Conservation (phyloP, 2,113 vertebrate genomes). For the Xiphophorus hellerii region DNA sequence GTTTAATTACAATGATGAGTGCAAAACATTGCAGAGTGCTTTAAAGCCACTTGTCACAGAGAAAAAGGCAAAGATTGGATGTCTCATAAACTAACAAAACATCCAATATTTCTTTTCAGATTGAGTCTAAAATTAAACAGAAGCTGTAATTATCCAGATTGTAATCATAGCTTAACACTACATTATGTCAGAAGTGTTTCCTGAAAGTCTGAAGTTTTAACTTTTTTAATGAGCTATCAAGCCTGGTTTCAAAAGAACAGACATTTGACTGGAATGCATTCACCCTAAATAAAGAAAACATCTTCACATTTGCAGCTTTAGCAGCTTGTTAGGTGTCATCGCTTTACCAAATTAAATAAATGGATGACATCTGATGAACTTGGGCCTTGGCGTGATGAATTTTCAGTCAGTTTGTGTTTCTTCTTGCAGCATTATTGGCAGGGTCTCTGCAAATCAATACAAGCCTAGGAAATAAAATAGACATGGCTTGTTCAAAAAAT, state of each 20-base stretch:
- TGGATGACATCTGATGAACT: background rate
- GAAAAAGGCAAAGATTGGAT: background rate
- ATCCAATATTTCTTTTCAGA: background rate
- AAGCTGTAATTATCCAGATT: background rate
- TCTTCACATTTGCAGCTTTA: background rate
- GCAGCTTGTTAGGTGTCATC: background rate
- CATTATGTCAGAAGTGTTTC: background rate
- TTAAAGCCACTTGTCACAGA: background rate
- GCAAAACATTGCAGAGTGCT: background rate
- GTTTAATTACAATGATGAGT: conserved; percentile 24
- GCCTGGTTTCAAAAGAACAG: background rate
- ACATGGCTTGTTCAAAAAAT: background rate
- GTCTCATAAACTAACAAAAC: background rate
- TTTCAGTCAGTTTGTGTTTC: background rate
- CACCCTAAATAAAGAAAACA: background rate
- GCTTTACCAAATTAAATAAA: background rate
- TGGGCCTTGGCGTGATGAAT: background rate
- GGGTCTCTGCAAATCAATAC: conserved; percentile 1
- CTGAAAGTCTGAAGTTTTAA: background rate
- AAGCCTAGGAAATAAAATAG: background rate
- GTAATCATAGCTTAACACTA: background rate
- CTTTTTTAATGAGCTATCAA: conserved; percentile 25
- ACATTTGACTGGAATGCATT: background rate
- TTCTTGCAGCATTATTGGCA: background rate
- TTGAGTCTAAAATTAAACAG: background rate